A percentile compares a stretch with the other conserved stretches of the same genome.
Conservation (phyloP, 2,797 vertebrate species). For the Netta rufina region DNA sequence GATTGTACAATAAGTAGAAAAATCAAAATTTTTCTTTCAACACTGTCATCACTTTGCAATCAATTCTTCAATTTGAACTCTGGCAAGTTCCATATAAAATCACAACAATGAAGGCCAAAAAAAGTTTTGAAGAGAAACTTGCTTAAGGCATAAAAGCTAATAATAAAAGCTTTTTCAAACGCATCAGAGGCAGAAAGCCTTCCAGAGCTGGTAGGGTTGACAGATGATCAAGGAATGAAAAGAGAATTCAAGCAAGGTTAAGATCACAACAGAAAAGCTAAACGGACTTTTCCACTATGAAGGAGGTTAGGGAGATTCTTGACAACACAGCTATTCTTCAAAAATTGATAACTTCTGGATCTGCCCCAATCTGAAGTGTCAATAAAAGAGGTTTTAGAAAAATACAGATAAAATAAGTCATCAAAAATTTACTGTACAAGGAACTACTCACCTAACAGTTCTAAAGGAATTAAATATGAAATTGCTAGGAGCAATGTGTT, state of each 20-base stretch:
- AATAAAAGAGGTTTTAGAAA: background rate
- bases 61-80: background rate
- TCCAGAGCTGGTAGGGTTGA: background rate
- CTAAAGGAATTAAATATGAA: background rate
- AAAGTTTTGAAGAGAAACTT: background rate
- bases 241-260: background rate
- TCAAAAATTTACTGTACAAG: background rate
- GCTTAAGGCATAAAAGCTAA: background rate
- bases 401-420: background rate
- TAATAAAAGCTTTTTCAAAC: background rate
- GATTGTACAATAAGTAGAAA: background rate
- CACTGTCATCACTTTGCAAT: background rate
- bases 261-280: background rate
- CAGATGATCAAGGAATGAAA: background rate
- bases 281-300: background rate
- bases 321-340: background rate
- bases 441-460: background rate
- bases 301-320: background rate
- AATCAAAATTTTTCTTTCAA: background rate
- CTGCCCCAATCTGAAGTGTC: background rate
- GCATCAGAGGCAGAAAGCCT: background rate
- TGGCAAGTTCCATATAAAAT: background rate
- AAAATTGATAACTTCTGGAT: background rate
- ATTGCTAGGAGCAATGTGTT: background rate
- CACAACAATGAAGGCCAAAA: background rate